Base-by-base conservation (phyloP, 2,888 invertebrate genomes). In the Exephanes ischioxanthus region DNA sequence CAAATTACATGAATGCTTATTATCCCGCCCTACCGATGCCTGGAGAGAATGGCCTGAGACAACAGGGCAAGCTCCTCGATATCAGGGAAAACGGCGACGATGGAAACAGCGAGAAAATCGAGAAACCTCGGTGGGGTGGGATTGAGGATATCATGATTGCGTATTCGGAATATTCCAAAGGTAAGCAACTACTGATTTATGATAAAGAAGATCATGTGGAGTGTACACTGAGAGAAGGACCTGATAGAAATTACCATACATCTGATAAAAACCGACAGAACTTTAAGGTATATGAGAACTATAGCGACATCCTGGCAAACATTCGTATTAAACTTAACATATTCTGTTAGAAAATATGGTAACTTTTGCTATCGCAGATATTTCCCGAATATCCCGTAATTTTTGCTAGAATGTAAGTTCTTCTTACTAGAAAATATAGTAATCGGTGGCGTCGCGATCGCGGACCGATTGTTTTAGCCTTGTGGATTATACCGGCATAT, bases 131-230 rank as follows among this genome's bases (percentile, higher is more conserved):
- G 73, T 94, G 94, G 94, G 90, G 90, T 9, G 94, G 94, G 67
- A 89, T 94, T 67, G 94, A 94, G 83, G 91, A 92, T 58, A 91
- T 94, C 80, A 90, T 94, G 90, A 88, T 92, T 16, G 92, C 93
- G 16, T 94, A 93, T 83, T 91, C 88, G 78, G 92, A 93, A 86
- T 94, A 94, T 90, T 90, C 92, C 83, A 93, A 92, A 92, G 94
- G 94, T 94, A 89, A 77, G 72, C 14, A 14, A 58, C 45, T 63
- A n/a, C 30, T 14, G 30, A 41, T 37, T 9, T 33, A 6, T 4
- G 16, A 45, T 45, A 79, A 37, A 51, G 2, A 51, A 48, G 37
- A 41, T 53, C 53, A 9, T 37, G 41, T 3, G 11, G 11, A 19
- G 33, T 7, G 33, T 33, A 33, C 33, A 33, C 33, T 33, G 33